phyloP scores from a whole-genome alignment of 2,797 vertebrate genomes.

The Myotis myotis region DNA sequence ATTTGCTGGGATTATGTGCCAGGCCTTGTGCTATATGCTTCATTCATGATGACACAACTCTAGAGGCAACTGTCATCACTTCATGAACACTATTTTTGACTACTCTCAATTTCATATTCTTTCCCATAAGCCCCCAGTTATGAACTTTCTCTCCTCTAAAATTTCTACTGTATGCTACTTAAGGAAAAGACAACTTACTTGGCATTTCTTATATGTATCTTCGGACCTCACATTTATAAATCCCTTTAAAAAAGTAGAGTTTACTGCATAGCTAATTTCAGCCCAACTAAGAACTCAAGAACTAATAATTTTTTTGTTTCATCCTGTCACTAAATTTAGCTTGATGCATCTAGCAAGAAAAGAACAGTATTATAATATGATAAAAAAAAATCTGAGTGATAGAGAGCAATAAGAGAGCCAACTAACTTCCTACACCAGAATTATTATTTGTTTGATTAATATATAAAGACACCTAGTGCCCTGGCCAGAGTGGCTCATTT shows the following conservation, averaged over 20 bases:
- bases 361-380: not conserved
- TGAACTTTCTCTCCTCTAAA: not conserved
- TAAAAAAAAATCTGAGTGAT: slow-evolving; percentile 20
- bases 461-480: slow-evolving; percentile 63
- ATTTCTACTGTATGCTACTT: not conserved
- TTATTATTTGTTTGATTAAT: slow-evolving; percentile 70
- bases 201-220: not conserved
- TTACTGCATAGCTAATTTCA: slow-evolving; percentile 54
- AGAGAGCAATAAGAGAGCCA: slow-evolving; percentile 37
- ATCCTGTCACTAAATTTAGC: slow-evolving; percentile 21
- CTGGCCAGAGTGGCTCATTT: not conserved
- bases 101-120: not conserved
- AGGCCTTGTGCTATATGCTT: not conserved
- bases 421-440: slow-evolving; percentile 6
- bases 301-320: not conserved
- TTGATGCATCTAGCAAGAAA: not conserved
- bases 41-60: not conserved
- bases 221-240: not conserved
- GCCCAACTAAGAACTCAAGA: slow-evolving; percentile 7
- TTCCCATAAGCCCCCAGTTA: not conserved
- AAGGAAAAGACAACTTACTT: not conserved
- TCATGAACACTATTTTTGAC: not conserved
- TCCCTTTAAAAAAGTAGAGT: not conserved
- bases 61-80: not conserved
- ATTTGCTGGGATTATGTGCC: not conserved